phyloP scores from a whole-genome alignment of 2,797 vertebrate species.

The Sparidentex hasta region DNA sequence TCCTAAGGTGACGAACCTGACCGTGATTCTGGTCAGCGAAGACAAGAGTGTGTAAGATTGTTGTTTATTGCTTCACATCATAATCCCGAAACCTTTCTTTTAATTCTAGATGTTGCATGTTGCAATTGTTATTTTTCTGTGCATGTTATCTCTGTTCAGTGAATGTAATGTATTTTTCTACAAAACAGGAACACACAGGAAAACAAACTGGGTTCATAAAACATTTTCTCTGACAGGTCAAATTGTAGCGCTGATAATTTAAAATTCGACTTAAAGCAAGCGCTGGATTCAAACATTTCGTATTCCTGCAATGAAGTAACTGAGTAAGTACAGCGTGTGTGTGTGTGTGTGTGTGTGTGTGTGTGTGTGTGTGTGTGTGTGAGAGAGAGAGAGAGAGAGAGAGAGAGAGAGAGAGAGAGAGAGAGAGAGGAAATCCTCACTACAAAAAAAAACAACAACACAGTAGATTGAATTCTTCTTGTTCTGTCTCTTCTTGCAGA shows the following conservation, averaged over 20 bases:
- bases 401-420: too few relatives aligned
- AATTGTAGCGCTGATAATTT: neutral
- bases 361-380: too few relatives aligned
- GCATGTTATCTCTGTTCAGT: neutral
- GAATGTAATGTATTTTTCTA: neutral
- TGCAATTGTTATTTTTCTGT: too few relatives aligned
- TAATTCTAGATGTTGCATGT: too few relatives aligned
- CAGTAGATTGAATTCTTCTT: neutral
- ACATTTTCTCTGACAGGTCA: neutral
- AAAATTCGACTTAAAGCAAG: neutral
- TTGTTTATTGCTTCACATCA: neutral
- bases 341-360: too few relatives aligned
- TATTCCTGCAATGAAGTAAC: neutral
- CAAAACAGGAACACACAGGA: too few relatives aligned
- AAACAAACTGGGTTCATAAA: too few relatives aligned
- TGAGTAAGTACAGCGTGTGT: neutral
- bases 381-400: too few relatives aligned
- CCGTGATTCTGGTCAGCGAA: neutral
- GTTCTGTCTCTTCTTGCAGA: neutral
- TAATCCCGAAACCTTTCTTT: too few relatives aligned
- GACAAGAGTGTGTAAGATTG: neutral
- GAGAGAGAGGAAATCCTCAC: too few relatives aligned
- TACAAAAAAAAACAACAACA: too few relatives aligned
- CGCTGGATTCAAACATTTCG: rapidly evolving
- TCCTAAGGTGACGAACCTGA: neutral